These are phyloP conservation scores for Melipona bicolor DNA, from an alignment of 2,888 invertebrate species.

Conservation along the genomic window DNA sequence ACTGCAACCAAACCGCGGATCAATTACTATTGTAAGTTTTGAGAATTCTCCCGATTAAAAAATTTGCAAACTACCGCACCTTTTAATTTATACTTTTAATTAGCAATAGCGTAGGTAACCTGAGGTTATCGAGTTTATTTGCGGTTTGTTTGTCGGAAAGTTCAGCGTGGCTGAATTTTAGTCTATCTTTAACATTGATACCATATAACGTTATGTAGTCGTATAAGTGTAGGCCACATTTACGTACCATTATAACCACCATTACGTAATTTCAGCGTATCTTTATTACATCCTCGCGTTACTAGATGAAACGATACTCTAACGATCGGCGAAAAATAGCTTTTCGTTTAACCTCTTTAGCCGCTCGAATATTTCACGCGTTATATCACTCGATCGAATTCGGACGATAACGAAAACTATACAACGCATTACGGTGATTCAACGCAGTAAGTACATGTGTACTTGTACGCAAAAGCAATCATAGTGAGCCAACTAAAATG, in stretches of 20 bases:
- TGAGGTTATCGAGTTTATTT: background rate
- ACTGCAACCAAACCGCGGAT: background rate
- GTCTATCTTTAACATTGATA: background rate
- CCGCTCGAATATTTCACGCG: background rate
- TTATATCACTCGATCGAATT: background rate
- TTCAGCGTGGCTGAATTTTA: background rate
- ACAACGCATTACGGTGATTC: background rate
- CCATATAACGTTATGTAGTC: background rate
- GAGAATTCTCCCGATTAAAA: background rate
- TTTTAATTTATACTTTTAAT: background rate
- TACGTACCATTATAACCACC: background rate
- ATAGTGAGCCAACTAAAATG: background rate
- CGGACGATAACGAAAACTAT: background rate
- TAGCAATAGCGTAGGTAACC: background rate
- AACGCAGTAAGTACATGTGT: background rate
- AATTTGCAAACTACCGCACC: background rate
- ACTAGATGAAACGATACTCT: constrained; percentile 8
- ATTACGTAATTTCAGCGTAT: constrained; percentile 17
- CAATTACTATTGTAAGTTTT: background rate
- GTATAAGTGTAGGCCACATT: background rate
- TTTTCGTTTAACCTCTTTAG: constrained; percentile 2
- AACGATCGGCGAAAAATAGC: constrained; percentile 18
- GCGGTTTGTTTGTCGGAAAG: background rate
- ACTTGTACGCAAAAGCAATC: no score
- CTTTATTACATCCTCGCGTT: constrained; percentile 12